A percentile compares a stretch with the other conserved stretches of the same genome.
Conservation (phyloP, 2,888 invertebrate species). For the Zhengitettix transpicula region DNA sequence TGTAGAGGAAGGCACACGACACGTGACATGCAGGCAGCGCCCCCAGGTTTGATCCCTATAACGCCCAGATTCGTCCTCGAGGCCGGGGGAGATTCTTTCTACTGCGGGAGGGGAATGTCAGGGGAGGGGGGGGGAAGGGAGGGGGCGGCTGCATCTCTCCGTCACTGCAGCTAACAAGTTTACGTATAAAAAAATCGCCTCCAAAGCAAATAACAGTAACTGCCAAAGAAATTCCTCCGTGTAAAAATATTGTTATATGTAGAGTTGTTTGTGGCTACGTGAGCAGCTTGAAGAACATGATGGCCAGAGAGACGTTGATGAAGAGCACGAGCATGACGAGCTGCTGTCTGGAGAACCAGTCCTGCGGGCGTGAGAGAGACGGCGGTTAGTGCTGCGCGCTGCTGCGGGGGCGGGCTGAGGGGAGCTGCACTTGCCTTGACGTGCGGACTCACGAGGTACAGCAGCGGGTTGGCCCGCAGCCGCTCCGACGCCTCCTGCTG, state of each 20-base stretch:
- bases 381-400: background rate
- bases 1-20: too few relatives aligned
- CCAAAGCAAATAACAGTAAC: background rate
- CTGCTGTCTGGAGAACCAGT: conserved; percentile 93
- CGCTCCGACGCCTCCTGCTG: conserved; percentile 83
- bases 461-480: conserved; percentile 83
- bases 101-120: too few relatives aligned
- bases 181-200: too few relatives aligned
- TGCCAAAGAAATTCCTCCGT: background rate
- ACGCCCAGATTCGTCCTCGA: too few relatives aligned
- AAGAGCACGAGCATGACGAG: conserved; percentile 83
- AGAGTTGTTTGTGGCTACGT: conserved; percentile 45
- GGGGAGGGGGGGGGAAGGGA: too few relatives aligned
- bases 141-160: too few relatives aligned
- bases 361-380: conserved; percentile 39
- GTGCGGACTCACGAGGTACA: conserved; percentile 92
- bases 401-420: background rate
- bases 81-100: too few relatives aligned
- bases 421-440: conserved; percentile 62
- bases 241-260: conserved; percentile 2
- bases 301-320: conserved; percentile 85
- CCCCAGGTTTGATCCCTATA: too few relatives aligned
- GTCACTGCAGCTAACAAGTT: too few relatives aligned
- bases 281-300: conserved; percentile 89
- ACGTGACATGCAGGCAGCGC: too few relatives aligned